Percentiles rank a stretch among this genome's conserved stretches.
Conservation (phyloP, 2,888 invertebrate species). For the Branchipolynoe longqiensis region DNA sequence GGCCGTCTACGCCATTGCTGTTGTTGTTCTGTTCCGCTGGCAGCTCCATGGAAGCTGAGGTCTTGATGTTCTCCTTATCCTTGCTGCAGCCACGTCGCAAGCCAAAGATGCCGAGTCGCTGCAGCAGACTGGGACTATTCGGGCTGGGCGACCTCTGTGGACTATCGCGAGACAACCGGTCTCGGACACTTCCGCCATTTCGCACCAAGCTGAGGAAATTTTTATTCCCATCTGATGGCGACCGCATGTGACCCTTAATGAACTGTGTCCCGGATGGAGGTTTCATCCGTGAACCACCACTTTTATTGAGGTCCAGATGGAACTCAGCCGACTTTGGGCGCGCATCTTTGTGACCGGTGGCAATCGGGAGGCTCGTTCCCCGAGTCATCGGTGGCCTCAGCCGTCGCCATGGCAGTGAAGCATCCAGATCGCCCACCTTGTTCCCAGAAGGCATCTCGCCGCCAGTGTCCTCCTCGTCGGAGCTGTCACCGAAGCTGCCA, state of each 20-base stretch:
- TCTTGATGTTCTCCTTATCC: constrained; percentile 41
- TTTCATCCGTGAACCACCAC: constrained; percentile 19
- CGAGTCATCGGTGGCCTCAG: constrained; percentile 41
- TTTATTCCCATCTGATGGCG: constrained; percentile 56
- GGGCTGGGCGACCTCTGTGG: constrained; percentile 51
- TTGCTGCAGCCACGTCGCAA: constrained; percentile 7
- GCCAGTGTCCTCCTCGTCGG: background rate
- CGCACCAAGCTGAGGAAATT: constrained; percentile 48
- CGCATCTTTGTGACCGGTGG: constrained; percentile 27
- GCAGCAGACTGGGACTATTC: constrained; percentile 42
- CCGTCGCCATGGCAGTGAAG: constrained; percentile 40
- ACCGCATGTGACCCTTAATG: constrained; percentile 42
- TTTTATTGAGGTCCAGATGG: constrained; percentile 36
- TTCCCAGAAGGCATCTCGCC: constrained; percentile 45
- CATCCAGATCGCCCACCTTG: constrained; percentile 37
- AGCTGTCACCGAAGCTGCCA: constrained; percentile 18
- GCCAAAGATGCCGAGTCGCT: constrained; percentile 38
- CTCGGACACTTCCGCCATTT: constrained; percentile 53
- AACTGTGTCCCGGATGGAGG: constrained; percentile 36
- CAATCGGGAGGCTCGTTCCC: constrained; percentile 39
- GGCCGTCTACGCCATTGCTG: background rate
- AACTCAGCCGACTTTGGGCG: constrained; percentile 50
- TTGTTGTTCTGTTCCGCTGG: constrained; percentile 47
- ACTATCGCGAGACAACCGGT: constrained; percentile 35
- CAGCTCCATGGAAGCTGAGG: constrained; percentile 50